These are phyloP conservation scores for Crossocerus cetratus DNA, from an alignment of 2,888 invertebrate species.

Conservation along the genomic window DNA sequence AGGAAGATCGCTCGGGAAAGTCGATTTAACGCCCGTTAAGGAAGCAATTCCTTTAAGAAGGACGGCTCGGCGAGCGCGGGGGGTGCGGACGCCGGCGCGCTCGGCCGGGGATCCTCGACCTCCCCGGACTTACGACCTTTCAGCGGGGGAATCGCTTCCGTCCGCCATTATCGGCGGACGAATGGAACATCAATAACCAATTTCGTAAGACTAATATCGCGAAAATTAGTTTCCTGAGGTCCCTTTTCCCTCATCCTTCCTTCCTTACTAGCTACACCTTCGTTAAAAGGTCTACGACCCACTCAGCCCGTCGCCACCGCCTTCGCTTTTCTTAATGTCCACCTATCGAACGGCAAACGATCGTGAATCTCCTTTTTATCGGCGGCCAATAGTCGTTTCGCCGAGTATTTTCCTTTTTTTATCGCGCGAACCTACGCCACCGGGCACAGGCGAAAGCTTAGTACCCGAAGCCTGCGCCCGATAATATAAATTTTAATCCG, in stretches of 20 bases:
- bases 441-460: constrained; percentile 8
- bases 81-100: constrained; percentile 1
- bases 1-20: constrained; percentile 48
- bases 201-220: constrained; percentile 74
- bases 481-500: constrained; percentile 33
- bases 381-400: constrained; percentile 20
- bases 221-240: constrained; percentile 71
- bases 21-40: constrained; percentile 65
- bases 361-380: constrained; percentile 55
- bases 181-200: constrained; percentile 74
- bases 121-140: constrained; percentile 57
- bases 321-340: constrained; percentile 53
- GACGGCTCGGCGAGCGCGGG: constrained; percentile 42
- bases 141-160: constrained; percentile 60
- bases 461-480: constrained; percentile 7
- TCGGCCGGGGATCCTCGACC: constrained; percentile 53
- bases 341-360: constrained; percentile 30
- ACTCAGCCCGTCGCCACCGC: constrained; percentile 13
- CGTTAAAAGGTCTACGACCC: constrained; percentile 51
- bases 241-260: constrained; percentile 42
- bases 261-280: constrained; percentile 28
- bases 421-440: neutral
- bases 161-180: constrained; percentile 62
- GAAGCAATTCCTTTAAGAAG: constrained; percentile 61
- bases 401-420: constrained; percentile 2